A percentile compares a stretch with the other conserved stretches of the same genome.
These are phyloP conservation scores for Eucriotettix oculatus DNA, from an alignment of 2,888 invertebrate genomes.

Conservation along the genomic window DNA sequence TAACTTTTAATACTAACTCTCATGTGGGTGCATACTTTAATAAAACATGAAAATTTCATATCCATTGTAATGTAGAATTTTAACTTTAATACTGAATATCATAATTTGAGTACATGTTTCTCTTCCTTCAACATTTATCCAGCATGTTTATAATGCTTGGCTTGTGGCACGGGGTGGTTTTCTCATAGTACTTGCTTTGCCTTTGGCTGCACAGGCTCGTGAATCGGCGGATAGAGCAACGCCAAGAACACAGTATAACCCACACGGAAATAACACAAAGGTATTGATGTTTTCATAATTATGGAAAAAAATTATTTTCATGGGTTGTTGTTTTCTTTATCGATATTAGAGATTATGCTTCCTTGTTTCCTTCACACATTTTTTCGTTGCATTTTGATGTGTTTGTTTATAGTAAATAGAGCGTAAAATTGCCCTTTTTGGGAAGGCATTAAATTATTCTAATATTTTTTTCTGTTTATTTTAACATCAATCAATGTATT, in stretches of 20 bases:
- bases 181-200: conserved; percentile 2
- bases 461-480: too few relatives aligned
- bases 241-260: conserved; percentile 48
- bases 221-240: conserved; percentile 48
- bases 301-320: not conserved
- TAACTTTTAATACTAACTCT: too few relatives aligned
- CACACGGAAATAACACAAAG: conserved; percentile 50
- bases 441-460: too few relatives aligned
- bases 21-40: too few relatives aligned
- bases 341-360: not conserved
- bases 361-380: not conserved
- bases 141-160: not conserved
- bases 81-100: too few relatives aligned
- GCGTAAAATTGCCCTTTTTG: too few relatives aligned
- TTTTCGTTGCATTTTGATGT: not conserved
- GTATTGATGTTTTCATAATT: conserved; percentile 19
- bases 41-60: too few relatives aligned
- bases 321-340: not conserved
- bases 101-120: too few relatives aligned
- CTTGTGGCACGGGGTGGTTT: not conserved
- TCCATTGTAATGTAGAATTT: too few relatives aligned
- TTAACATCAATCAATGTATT: too few relatives aligned
- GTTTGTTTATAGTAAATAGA: not conserved
- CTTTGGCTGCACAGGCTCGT: conserved; percentile 34
- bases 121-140: too few relatives aligned